phyloP scores from a whole-genome alignment of 1,140 invertebrate species.

The Popillia japonica region DNA sequence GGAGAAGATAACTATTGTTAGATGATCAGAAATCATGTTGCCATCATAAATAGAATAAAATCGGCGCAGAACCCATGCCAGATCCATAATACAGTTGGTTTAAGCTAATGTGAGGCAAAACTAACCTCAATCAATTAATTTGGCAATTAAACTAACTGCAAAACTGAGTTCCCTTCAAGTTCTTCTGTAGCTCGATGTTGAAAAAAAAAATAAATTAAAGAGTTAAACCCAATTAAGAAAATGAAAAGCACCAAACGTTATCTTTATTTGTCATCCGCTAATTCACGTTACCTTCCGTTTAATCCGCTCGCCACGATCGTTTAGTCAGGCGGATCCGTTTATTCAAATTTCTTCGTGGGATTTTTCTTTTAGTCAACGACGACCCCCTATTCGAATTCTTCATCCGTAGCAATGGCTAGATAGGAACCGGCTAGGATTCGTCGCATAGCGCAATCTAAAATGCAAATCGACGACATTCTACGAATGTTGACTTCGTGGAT shows the following conservation, averaged over 20 bases:
- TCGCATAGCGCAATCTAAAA: not conserved
- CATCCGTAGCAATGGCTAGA: not conserved
- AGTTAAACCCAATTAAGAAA: too few relatives aligned
- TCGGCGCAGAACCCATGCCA: too few relatives aligned
- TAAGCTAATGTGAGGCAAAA: too few relatives aligned
- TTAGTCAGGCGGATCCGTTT: not conserved
- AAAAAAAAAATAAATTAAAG: too few relatives aligned
- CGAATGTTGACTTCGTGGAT: not conserved
- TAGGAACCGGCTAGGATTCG: not conserved
- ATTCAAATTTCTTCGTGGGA: constrained; percentile 4
- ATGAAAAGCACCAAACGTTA: not conserved
- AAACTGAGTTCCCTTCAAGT: too few relatives aligned
- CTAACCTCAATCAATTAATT: too few relatives aligned
- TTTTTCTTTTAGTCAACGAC: not conserved
- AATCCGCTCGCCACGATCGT: not conserved
- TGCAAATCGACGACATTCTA: not conserved
- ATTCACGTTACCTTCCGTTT: not conserved
- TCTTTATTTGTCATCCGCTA: not conserved
- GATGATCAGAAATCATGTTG: too few relatives aligned
- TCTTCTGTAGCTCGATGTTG: too few relatives aligned
- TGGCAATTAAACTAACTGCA: too few relatives aligned
- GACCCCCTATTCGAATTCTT: not conserved
- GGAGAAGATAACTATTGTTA: too few relatives aligned
- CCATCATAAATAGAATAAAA: too few relatives aligned
- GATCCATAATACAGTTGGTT: too few relatives aligned